Evolutionary conservation across 2,797 vertebrate species (phyloP).

Genomic region (Holocentrus rufus): DNA sequence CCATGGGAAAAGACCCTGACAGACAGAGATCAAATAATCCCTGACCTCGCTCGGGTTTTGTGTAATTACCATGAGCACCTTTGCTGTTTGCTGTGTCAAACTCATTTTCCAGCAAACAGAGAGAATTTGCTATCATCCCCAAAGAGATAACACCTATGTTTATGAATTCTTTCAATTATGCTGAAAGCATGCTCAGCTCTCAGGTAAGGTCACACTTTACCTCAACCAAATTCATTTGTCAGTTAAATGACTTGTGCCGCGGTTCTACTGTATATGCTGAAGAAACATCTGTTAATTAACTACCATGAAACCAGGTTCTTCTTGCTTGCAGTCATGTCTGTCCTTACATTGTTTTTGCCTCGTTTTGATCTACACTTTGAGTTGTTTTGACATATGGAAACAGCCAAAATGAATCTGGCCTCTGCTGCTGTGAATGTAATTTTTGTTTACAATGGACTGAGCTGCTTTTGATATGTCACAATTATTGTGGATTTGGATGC

Average conservation of each 20-base stretch:
- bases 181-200: background rate
- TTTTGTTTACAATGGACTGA: no score
- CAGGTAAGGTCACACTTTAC: background rate
- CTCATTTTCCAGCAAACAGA: conserved; percentile 18
- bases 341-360: background rate
- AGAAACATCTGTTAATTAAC: background rate
- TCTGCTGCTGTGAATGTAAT: no score
- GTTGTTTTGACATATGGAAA: background rate
- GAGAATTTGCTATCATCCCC: background rate
- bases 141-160: background rate
- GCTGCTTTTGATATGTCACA: no score
- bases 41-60: conserved; percentile 17
- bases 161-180: background rate
- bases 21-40: conserved; percentile 34
- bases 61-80: conserved; percentile 37
- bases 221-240: conserved; percentile 6
- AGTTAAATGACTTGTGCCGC: conserved; percentile 10
- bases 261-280: background rate
- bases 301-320: background rate
- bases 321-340: background rate
- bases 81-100: conserved; percentile 5
- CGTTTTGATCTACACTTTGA: no score
- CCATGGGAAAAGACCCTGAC: conserved; percentile 20
- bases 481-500: no score
- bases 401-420: background rate